phyloP scores from a whole-genome alignment of 2,888 invertebrate genomes.

The Drosophila cyrtoloma region DNA sequence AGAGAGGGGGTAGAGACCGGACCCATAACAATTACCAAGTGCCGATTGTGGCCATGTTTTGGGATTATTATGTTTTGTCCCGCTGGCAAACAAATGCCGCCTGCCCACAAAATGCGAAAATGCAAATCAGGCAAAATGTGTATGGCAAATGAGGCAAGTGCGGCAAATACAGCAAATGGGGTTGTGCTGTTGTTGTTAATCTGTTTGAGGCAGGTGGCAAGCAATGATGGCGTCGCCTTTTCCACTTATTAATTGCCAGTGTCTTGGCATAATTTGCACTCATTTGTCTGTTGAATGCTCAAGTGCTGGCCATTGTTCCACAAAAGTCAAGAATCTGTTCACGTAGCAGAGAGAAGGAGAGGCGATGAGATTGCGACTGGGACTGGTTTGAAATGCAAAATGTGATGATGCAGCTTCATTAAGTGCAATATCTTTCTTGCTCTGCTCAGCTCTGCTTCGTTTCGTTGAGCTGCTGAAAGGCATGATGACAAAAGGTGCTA shows the following conservation, averaged over 20 bases:
- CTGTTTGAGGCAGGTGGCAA: slow-evolving; percentile 52
- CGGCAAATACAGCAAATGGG: slow-evolving; percentile 43
- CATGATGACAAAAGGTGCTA: slow-evolving; percentile 75
- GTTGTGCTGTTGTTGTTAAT: slow-evolving; percentile 33
- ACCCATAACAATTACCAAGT: slow-evolving; percentile 66
- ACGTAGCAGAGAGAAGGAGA: slow-evolving; percentile 46
- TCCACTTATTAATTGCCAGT: slow-evolving; percentile 78
- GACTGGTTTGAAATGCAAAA: slow-evolving; percentile 66
- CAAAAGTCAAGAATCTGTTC: slow-evolving; percentile 70
- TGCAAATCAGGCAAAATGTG: slow-evolving; percentile 61
- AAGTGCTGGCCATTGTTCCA: slow-evolving; percentile 70
- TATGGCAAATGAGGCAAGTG: slow-evolving; percentile 38
- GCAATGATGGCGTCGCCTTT: slow-evolving; percentile 48
- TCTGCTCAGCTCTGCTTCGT: slow-evolving; percentile 14
- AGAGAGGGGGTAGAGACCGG: not conserved
- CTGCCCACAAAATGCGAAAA: slow-evolving; percentile 29
- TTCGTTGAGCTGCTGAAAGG: slow-evolving; percentile 71
- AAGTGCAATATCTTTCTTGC: slow-evolving; percentile 74
- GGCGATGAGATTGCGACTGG: not conserved
- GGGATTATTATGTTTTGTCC: slow-evolving; percentile 70
- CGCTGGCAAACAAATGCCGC: slow-evolving; percentile 59
- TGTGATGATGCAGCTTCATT: slow-evolving; percentile 81
- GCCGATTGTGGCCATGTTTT: slow-evolving; percentile 51
- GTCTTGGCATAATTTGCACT: slow-evolving; percentile 81
- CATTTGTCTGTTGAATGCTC: slow-evolving; percentile 77